Percentiles rank a stretch among this genome's conserved stretches.
phyloP scores from a whole-genome alignment of 2,113 vertebrate species.

The Lucifuga dentata region DNA sequence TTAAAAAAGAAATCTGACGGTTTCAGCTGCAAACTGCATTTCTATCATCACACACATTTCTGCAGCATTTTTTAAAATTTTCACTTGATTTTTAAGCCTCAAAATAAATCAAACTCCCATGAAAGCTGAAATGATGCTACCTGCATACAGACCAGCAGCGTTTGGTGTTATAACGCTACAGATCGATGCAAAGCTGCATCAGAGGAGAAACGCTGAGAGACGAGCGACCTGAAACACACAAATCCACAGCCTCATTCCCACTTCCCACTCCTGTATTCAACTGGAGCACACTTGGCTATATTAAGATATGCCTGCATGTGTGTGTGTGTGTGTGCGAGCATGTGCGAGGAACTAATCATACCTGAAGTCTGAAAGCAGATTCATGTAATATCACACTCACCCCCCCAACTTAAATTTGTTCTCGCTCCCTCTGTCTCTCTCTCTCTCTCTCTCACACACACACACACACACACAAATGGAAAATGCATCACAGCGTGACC shows the following conservation, averaged over 20 bases:
- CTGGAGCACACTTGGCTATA: conserved; percentile 8
- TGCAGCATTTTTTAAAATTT: no score
- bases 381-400: not conserved
- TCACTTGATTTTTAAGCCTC: no score
- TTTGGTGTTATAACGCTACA: conserved; percentile 2
- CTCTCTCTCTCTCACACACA: no score
- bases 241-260: conserved; percentile 47
- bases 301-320: conserved; percentile 23
- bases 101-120: no score
- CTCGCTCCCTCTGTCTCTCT: not conserved
- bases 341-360: not conserved
- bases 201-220: conserved; percentile 1
- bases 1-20: no score
- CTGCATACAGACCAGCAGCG: not conserved
- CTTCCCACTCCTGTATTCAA: not conserved
- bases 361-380: conserved; percentile 1
- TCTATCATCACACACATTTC: no score
- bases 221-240: conserved; percentile 39
- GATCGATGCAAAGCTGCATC: conserved; percentile 6
- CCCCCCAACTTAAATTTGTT: no score
- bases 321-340: not conserved
- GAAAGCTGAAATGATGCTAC: no score
- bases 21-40: no score
- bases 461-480: no score
- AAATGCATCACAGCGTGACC: no score